Evolutionary conservation across 2,113 vertebrate genomes (phyloP).

Genomic region (Desmodus rotundus): DNA sequence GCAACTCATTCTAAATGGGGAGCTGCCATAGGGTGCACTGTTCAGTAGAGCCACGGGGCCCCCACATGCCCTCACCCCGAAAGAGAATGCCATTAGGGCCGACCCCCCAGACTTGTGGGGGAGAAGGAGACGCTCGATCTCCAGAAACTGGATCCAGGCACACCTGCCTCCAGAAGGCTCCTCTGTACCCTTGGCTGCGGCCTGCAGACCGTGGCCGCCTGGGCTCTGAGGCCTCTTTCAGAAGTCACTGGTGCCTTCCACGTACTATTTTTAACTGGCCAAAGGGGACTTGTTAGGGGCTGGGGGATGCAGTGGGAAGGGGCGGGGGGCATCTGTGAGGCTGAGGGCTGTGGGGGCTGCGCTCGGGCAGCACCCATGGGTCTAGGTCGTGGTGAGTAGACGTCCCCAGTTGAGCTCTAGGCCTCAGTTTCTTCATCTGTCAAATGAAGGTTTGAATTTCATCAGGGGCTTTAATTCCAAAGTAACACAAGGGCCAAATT

Average conservation of each 20-base stretch:
- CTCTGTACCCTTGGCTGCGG: slow-evolving; percentile 69
- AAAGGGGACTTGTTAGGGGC: neutral
- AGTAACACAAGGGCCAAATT: neutral
- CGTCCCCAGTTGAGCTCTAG: accelerated
- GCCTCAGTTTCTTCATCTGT: neutral
- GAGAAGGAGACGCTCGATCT: slow-evolving; percentile 42
- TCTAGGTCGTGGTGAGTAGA: neutral
- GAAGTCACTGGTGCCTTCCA: neutral
- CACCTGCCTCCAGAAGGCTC: slow-evolving; percentile 40
- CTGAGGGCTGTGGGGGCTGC: neutral
- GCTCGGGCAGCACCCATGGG: accelerated
- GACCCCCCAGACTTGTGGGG: neutral
- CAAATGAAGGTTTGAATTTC: neutral
- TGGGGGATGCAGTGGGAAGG: neutral
- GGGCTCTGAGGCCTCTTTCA: slow-evolving; percentile 9
- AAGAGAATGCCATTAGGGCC: neutral
- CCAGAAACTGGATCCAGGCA: slow-evolving; percentile 63
- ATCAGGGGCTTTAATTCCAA: neutral
- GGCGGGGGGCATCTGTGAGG: accelerated
- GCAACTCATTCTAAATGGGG: neutral
- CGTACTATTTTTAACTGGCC: slow-evolving; percentile 7
- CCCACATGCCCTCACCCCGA: neutral
- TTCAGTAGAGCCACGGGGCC: neutral
- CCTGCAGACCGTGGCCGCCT: neutral
- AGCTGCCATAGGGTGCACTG: accelerated